Evolutionary conservation across 2,113 vertebrate species (phyloP), one percentile per base, ranked within the genome.

Genomic region (Pyrgilauda ruficollis): DNA sequence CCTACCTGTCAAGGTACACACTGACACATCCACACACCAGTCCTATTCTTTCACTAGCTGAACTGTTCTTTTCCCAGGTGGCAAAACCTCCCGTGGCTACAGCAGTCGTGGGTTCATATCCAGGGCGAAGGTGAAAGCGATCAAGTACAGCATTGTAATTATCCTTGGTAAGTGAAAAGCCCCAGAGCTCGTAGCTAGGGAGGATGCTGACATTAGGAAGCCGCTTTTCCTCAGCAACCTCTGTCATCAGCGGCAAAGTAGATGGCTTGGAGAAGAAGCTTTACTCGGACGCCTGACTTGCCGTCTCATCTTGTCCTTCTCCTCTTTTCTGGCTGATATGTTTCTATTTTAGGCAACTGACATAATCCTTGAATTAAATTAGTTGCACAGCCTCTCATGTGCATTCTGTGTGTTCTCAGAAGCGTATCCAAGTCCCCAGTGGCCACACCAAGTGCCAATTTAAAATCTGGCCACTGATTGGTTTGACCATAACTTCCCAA

Each of bases 131-230:
- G 91, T 98, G 90, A 98, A 98, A 85, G 98, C 98, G 0, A 97
- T 98, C 94, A 98, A 98, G 85, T 98, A 98, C 50, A 98, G 98
- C 93, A 84, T 97, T 3, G 89, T 97, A 37, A 97, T 98, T 75
- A 90, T 98, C 68, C 92, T 98, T 5, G 98, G 98, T 98, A 95
- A 98, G 98, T 93, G 56, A 66, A 43, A 61, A 89, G 21, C 8
- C 70, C 43, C 39, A 6, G 14, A n/a, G 47, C 26, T 39, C n/a
- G 35, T 10, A 66, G 37, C 26, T n/a, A 7, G n/a, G 15, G 17
- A 76, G 27, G 30, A 39, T 56, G 64, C 16, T 43, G 50, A 39
- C 2, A 3, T 26, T 23, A 13, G 53, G 62, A 75, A 82, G 22
- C 26, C 63, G 21, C 33, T 72, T 62, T 87, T 91, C 78, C 62